Percentiles rank a stretch among this genome's conserved stretches.
These are phyloP conservation scores for Seira sanloemensis DNA, from an alignment of 2,888 invertebrate species.

Conservation along the genomic window DNA sequence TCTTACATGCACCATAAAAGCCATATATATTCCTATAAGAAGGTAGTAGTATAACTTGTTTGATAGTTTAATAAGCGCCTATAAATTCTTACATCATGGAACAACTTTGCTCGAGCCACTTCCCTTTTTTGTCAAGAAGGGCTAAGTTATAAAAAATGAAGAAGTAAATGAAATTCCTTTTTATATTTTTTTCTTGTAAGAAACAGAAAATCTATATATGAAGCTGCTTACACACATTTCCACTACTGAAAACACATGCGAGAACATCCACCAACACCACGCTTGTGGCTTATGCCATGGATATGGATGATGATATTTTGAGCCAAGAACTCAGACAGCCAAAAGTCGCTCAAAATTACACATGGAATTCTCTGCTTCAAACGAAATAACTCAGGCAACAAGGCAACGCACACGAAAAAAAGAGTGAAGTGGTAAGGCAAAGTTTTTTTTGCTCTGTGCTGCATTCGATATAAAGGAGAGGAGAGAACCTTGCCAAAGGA, in stretches of 20 bases:
- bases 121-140: neutral
- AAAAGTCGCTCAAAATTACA: neutral
- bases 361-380: neutral
- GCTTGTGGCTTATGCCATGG: too few species aligned
- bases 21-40: neutral
- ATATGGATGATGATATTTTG: neutral
- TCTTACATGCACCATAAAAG: too few species aligned
- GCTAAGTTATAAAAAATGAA: neutral
- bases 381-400: neutral
- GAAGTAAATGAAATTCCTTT: neutral
- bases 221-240: neutral
- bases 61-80: too few species aligned
- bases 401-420: neutral
- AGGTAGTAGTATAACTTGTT: too few species aligned
- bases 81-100: neutral
- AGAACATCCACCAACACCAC: too few species aligned
- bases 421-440: neutral
- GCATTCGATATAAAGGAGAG: too few species aligned
- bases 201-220: neutral
- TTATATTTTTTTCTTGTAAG: neutral
- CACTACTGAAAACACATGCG: neutral
- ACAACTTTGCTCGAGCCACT: neutral
- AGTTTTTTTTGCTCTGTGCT: too few species aligned
- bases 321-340: neutral
- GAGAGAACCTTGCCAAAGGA: conserved; percentile 60